Conservation (phyloP, 1,140 invertebrate genomes). For the Ceratitis capitata region DNA sequence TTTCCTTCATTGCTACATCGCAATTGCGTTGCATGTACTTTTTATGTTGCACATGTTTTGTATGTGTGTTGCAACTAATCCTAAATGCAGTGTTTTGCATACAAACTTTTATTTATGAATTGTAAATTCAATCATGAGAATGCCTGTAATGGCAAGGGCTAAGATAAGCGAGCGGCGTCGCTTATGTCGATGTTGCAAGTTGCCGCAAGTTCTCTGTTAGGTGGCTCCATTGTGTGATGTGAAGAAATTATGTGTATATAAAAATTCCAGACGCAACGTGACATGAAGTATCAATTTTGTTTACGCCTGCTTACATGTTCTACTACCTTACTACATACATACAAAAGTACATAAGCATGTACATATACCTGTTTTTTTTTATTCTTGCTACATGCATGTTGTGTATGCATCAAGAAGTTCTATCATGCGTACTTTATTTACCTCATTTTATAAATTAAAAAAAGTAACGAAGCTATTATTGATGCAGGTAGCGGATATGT, state of each 20-base stretch:
- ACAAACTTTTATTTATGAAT: neutral
- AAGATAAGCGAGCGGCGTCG: neutral
- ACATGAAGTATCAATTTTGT: slow-evolving; percentile 14
- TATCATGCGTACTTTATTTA: neutral
- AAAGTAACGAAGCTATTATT: neutral
- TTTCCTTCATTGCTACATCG: neutral
- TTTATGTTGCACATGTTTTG: neutral
- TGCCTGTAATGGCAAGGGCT: neutral
- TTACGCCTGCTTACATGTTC: neutral
- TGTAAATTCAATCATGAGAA: neutral
- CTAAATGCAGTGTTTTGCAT: neutral
- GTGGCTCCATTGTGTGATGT: neutral
- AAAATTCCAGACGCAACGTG: slow-evolving; percentile 20
- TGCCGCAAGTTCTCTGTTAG: neutral
- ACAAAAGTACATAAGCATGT: too few relatives aligned
- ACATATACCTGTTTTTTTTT: neutral
- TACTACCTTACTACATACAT: neutral
- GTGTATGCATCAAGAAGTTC: neutral
- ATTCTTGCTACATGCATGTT: too few relatives aligned
- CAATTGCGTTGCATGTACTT: neutral
- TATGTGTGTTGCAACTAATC: slow-evolving; percentile 11
- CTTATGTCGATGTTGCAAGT: slow-evolving; percentile 29
- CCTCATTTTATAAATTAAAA: neutral
- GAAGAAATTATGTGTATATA: neutral
- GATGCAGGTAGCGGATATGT: neutral